Conservation (phyloP, 1,140 invertebrate genomes). For the Riptortus pedestris region DNA sequence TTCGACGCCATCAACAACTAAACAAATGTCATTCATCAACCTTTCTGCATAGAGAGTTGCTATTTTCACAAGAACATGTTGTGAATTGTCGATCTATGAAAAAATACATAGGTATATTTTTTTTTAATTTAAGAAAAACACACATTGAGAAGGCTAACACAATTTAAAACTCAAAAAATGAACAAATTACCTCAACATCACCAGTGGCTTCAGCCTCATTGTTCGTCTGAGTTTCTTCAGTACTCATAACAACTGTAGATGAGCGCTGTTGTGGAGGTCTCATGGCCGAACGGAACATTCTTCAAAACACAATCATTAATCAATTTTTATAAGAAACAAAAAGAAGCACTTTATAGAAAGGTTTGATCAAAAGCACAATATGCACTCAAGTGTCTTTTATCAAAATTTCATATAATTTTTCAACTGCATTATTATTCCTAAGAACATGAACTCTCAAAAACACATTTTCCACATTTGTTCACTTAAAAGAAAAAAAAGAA, state of each 20-base stretch:
- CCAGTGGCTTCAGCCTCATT: background rate
- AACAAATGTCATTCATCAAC: conserved; percentile 73
- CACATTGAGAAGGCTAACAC: background rate
- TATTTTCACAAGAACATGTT: conserved; percentile 66
- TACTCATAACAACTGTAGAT: background rate
- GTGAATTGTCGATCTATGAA: conserved; percentile 67
- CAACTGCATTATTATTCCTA: too few relatives aligned
- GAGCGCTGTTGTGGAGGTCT: conserved; percentile 19
- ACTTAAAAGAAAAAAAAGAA: too few relatives aligned
- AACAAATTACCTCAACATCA: conserved; percentile 4
- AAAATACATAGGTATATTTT: too few relatives aligned
- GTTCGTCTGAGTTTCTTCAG: background rate
- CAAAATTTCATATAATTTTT: too few relatives aligned
- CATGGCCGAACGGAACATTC: conserved; percentile 25
- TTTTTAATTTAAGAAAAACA: conserved; percentile 27
- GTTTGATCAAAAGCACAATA: too few relatives aligned
- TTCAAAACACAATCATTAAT: too few relatives aligned
- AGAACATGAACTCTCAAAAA: too few relatives aligned
- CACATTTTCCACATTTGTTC: too few relatives aligned
- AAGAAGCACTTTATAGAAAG: too few relatives aligned
- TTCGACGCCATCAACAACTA: conserved; percentile 65
- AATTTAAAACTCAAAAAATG: background rate
- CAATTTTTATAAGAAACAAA: too few relatives aligned
- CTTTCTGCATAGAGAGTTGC: conserved; percentile 69
- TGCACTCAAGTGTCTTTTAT: too few relatives aligned